Conservation (phyloP, 2,888 invertebrate species). For the Poecilus cupreus region DNA sequence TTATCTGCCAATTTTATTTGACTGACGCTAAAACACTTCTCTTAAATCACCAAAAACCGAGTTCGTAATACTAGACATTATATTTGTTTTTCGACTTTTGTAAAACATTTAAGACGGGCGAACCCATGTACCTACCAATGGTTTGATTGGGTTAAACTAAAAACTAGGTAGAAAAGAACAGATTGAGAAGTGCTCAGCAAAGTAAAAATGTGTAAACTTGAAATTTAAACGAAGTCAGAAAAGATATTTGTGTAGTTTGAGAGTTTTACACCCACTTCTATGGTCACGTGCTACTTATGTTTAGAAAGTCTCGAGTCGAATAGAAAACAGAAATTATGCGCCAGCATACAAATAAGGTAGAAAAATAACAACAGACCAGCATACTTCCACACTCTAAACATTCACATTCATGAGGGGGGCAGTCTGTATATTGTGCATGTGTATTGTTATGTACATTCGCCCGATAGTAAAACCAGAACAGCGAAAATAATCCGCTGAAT, state of each 20-base stretch:
- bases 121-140: no score
- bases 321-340: slow-evolving; percentile 52
- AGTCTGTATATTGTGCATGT: background rate
- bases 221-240: background rate
- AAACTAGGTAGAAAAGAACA: no score
- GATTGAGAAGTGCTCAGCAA: no score
- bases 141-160: no score
- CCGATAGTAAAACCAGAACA: background rate
- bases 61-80: no score
- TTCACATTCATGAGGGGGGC: background rate
- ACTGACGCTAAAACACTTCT: no score
- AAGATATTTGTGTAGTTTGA: slow-evolving; percentile 18
- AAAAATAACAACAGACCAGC: slow-evolving; percentile 23
- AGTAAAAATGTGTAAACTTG: no score
- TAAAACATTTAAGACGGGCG: no score
- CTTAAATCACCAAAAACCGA: no score
- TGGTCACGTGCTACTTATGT: slow-evolving; percentile 51
- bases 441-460: background rate
- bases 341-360: slow-evolving; percentile 40
- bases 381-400: background rate
- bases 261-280: slow-evolving; percentile 44
- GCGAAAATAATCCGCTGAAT: background rate
- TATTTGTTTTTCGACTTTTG: no score
- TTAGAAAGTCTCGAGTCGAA: slow-evolving; percentile 43
- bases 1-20: no score